Evolutionary conservation across 2,113 vertebrate genomes (phyloP), one percentile per base, ranked within the genome.

Genomic region (Balaeniceps rex): DNA sequence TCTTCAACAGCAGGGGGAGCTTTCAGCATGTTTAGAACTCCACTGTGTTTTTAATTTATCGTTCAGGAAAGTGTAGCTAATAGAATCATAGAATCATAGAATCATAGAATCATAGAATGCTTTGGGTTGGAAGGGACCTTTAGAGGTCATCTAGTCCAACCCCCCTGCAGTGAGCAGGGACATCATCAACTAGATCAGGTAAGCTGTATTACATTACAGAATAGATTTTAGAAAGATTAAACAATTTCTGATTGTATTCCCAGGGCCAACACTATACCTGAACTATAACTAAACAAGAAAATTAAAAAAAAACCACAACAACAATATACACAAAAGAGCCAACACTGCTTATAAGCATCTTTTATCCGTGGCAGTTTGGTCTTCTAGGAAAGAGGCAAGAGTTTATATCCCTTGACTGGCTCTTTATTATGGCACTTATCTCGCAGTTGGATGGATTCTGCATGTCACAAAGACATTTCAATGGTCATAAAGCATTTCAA

Each of bases 1-100:
- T 94, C 16, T 93, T 68, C 52, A 96, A 79, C 95, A 95, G 91
- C 96, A 98, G 96, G 58, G 95, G 96, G 96, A 96, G 93, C 91
- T 95, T 97, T 97, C 42, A 94, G 81, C 70, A 79, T 83, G 26
- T 71, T 58, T 51, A 36, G 63, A 95, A 14, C 8, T 76, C 12
- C n/a, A 75, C 10, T 12, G 15, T 19, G 40, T 12, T 93, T 94
- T 38, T n/a, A 76, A 81, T 89, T 97, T 74, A 25, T 83, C 46
- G 55, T 79, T 92, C 90, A 40, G 9, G 42, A 85, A 68, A 75
- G 28, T 42, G 75, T 55, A 93, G 83, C 46, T 87, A n/a, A n/a
- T n/a, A n/a, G n/a, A n/a, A n/a, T n/a, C n/a, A n/a, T n/a, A n/a
- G n/a, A n/a, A n/a, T n/a, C n/a, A n/a, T n/a, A n/a, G n/a, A n/a